Evolutionary conservation across 53 echinoderm and acorn worm species (phyloP), one percentile per base, ranked within the genome.

Genomic region (Henricia sp.): DNA sequence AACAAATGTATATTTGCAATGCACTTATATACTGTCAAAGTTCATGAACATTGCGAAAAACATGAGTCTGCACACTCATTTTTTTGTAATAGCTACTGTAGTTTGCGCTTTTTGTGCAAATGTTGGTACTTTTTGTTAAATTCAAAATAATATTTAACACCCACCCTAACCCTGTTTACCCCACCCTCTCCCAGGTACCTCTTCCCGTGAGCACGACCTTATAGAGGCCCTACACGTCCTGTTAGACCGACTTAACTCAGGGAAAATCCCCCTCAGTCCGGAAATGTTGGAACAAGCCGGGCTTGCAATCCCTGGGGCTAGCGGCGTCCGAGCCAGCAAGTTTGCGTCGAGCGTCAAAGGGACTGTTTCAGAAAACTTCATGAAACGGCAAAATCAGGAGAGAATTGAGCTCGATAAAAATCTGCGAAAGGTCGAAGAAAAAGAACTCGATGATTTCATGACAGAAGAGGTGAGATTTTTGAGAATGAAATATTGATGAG

Each of bases 241-340:
- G 5, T 33, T 97, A 48, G 99, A 97, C 66, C 90, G 90, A 37
- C 92, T 97, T 62, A 97, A 97, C 90, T 52, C 92, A 0, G 99
- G 99, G 35, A 95, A 92, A 84, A 92, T 97, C 68, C 92, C 95
- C 14, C 86, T 97, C 65, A 97, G 90, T 59, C 92, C 92, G n/a
- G 99, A 97, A 91, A 95, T 97, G 92, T 86, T 97, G 76, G 75
- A 88, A 38, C 92, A 90, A 50, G 92, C 93, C 6, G 90, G 87
- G 6, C 34, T 68, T 29, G 86, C n/a, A n/a, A n/a, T n/a, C n/a
- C n/a, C 83, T 21, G 87, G 71, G 16, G 13, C 50, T 20, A 68
- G 85, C 35, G 57, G 51, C 14, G 64, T 71, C n/a, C n/a, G n/a
- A n/a, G n/a, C n/a, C 72, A 23, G 89, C 83, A 28, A 88, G 87